These are phyloP conservation scores for Clupea harengus DNA, from an alignment of 2,113 vertebrate genomes.

Conservation along the genomic window DNA sequence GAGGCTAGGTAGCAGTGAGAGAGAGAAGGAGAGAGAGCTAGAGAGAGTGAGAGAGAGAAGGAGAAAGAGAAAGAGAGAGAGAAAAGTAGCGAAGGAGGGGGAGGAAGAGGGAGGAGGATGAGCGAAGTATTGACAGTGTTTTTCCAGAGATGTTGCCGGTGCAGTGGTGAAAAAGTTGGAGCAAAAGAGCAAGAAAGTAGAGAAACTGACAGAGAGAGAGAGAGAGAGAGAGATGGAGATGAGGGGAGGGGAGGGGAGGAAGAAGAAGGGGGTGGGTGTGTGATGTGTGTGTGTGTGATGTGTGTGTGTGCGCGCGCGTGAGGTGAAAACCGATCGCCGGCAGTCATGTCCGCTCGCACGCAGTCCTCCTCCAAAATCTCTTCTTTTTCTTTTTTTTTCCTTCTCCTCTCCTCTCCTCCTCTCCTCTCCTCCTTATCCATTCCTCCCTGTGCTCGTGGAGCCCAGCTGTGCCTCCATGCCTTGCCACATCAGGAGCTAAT, in stretches of 20 bases:
- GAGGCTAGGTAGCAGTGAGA: slow-evolving; percentile 4
- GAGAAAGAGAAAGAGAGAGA: slow-evolving; percentile 16
- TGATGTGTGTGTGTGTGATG: slow-evolving; percentile 2
- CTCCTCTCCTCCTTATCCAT: slow-evolving; percentile 20
- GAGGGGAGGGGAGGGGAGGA: neutral
- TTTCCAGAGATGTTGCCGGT: slow-evolving; percentile 22
- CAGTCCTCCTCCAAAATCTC: slow-evolving; percentile 8
- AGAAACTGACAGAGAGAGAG: neutral
- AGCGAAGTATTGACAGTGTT: neutral
- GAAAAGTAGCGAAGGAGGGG: neutral
- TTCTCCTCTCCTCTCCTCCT: neutral
- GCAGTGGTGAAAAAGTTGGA: neutral
- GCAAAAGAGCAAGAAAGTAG: neutral
- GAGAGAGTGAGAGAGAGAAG: slow-evolving; percentile 23
- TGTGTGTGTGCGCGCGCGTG: neutral
- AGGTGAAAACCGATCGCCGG: slow-evolving; percentile 9
- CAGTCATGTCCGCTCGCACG: slow-evolving; percentile 40
- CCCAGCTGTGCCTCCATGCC: slow-evolving; percentile 47
- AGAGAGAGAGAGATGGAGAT: neutral
- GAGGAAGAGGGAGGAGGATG: slow-evolving; percentile 19
- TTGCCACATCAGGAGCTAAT: slow-evolving; percentile 57
- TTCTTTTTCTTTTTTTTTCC: neutral
- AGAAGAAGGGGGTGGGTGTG: neutral
- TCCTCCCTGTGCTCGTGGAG: slow-evolving; percentile 27
- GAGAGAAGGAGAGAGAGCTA: slow-evolving; percentile 12